Percentiles rank a stretch among this genome's conserved stretches.
Evolutionary conservation across 2,888 invertebrate genomes (phyloP).

Genomic region (Diploptera punctata): DNA sequence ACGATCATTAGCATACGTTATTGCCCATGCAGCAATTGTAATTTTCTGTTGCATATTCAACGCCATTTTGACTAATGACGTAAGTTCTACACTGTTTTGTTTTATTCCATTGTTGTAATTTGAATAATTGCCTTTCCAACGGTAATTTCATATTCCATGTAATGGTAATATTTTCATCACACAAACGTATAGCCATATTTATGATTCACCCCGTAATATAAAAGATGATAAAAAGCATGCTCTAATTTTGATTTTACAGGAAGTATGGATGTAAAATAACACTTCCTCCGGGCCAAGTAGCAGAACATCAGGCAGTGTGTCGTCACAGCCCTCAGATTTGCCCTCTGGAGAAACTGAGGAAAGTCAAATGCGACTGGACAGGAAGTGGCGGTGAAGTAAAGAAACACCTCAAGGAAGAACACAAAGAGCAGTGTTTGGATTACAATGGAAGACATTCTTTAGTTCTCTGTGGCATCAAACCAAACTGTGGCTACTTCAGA

Average conservation of each 20-base stretch:
- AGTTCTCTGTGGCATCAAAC: not conserved
- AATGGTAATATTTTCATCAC: no score
- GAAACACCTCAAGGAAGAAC: not conserved
- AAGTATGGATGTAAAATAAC: not conserved
- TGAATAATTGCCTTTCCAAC: no score
- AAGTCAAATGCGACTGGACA: not conserved
- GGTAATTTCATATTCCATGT: no score
- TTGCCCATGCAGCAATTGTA: no score
- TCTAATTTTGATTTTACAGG: not conserved
- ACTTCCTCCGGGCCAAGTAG: not conserved
- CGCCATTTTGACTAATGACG: no score
- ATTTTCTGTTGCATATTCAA: no score
- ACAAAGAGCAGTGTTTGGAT: not conserved
- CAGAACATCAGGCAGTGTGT: not conserved
- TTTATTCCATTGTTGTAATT: no score
- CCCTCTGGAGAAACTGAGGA: not conserved
- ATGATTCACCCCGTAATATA: no score
- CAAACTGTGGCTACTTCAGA: not conserved
- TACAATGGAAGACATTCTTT: not conserved
- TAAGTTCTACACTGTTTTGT: no score
- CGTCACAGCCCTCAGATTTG: not conserved
- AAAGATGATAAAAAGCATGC: no score
- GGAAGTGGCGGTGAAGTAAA: not conserved
- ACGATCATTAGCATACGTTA: no score
- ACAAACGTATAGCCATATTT: no score